Conservation (phyloP, 2,113 vertebrate species). For the Elanoides forficatus region DNA sequence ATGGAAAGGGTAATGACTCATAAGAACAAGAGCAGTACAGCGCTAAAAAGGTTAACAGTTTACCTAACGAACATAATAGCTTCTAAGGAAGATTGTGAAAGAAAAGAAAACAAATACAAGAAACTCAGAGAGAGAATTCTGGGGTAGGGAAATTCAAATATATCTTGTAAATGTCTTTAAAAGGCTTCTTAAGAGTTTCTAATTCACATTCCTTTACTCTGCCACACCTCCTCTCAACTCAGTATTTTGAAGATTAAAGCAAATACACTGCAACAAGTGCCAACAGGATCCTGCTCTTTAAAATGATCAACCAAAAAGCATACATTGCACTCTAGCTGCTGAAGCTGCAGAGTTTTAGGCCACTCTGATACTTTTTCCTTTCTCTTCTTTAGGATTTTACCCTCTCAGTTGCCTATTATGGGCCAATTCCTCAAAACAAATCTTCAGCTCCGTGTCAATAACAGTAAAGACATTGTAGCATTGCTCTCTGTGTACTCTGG, state of each 20-base stretch:
- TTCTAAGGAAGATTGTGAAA: not conserved
- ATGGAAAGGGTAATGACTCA: not conserved
- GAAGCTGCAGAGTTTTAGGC: not conserved
- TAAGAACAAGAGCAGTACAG: not conserved
- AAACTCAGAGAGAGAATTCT: not conserved
- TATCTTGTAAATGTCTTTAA: not conserved
- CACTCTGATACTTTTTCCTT: not conserved
- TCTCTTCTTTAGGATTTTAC: not conserved
- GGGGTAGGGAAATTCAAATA: not conserved
- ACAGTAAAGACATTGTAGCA: not conserved
- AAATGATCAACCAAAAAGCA: not conserved
- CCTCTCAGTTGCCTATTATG: not conserved
- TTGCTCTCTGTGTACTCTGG: not conserved
- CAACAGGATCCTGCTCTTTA: not conserved
- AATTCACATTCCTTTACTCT: constrained; percentile 14
- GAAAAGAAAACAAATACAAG: not conserved
- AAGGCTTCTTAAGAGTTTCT: not conserved
- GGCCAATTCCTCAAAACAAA: not conserved
- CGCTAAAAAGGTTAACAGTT: not conserved
- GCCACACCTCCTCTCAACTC: not conserved
- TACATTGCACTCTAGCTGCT: not conserved
- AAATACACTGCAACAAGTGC: not conserved
- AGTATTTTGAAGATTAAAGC: constrained; percentile 1
- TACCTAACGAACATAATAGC: not conserved
- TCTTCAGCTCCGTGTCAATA: not conserved